Percentiles rank a stretch among this genome's conserved stretches.
phyloP scores from a whole-genome alignment of 2,888 invertebrate species.

The Quadroppia sp. region DNA sequence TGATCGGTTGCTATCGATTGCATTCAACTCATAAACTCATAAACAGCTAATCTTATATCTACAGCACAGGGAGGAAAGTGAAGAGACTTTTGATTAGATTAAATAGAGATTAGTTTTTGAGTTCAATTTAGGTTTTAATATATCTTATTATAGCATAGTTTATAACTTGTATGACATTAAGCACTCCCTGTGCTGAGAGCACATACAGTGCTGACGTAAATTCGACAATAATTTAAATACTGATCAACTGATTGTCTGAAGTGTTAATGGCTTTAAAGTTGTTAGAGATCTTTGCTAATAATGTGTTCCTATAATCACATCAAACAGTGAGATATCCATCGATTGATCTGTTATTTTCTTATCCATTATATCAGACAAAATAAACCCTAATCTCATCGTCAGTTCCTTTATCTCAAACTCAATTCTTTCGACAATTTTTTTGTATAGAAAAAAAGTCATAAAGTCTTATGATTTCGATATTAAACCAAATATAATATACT shows the following conservation, averaged over 20 bases:
- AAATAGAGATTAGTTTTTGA: background rate
- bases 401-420: background rate
- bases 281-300: background rate
- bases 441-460: background rate
- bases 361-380: slow-evolving; percentile 12
- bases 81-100: slow-evolving; percentile 29
- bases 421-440: background rate
- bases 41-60: slow-evolving; percentile 28
- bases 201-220: background rate
- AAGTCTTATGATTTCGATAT: slow-evolving; percentile 13
- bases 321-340: background rate
- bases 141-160: slow-evolving; percentile 5
- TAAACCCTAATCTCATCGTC: slow-evolving; percentile 1
- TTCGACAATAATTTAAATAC: background rate
- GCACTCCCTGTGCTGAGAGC: background rate
- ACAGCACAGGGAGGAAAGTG: background rate
- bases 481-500: background rate
- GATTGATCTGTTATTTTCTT: slow-evolving; percentile 11
- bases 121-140: background rate
- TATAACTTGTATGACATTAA: background rate
- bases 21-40: slow-evolving; percentile 24
- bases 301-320: background rate
- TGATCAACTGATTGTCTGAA: background rate
- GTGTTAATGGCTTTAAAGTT: slow-evolving; percentile 17
- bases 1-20: slow-evolving; percentile 22